These are phyloP conservation scores for Drosophila tripunctata DNA, from an alignment of 2,888 invertebrate species.

Conservation along the genomic window DNA sequence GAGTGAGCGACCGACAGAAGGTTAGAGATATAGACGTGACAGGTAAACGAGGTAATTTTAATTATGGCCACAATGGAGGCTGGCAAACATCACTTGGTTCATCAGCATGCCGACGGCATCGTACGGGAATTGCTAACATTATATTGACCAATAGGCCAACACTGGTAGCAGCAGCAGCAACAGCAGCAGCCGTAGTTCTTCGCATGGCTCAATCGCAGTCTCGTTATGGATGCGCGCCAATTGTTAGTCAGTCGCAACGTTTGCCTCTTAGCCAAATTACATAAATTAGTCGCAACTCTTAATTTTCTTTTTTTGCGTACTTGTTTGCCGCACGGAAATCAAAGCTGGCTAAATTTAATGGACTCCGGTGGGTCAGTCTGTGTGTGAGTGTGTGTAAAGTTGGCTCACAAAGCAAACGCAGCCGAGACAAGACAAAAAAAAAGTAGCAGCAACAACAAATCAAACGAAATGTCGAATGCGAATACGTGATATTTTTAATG, in stretches of 20 bases:
- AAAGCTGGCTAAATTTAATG: constrained; percentile 73
- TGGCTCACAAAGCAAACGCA: constrained; percentile 33
- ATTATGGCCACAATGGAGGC: constrained; percentile 70
- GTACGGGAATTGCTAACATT: constrained; percentile 9
- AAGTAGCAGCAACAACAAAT: constrained; percentile 49
- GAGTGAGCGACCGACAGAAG: not conserved
- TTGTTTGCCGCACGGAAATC: constrained; percentile 45
- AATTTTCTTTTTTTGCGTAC: not conserved
- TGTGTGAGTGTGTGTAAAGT: constrained; percentile 73
- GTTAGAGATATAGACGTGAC: constrained; percentile 37
- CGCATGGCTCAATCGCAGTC: constrained; percentile 5
- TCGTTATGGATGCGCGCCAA: constrained; percentile 74
- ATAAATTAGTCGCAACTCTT: constrained; percentile 69
- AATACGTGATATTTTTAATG: constrained; percentile 41
- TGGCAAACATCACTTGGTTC: constrained; percentile 53
- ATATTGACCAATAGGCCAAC: not conserved
- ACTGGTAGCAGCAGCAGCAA: too few species aligned
- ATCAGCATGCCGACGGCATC: constrained; percentile 58
- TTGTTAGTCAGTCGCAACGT: constrained; percentile 53
- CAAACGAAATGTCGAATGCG: constrained; percentile 47
- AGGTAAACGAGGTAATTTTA: constrained; percentile 77
- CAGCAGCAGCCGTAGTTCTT: too few species aligned
- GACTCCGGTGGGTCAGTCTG: too few species aligned
- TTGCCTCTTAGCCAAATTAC: constrained; percentile 76
- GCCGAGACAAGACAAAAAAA: constrained; percentile 36